These are phyloP conservation scores for Cotesia vestalis DNA, from an alignment of 1,140 invertebrate genomes.

Conservation along the genomic window DNA sequence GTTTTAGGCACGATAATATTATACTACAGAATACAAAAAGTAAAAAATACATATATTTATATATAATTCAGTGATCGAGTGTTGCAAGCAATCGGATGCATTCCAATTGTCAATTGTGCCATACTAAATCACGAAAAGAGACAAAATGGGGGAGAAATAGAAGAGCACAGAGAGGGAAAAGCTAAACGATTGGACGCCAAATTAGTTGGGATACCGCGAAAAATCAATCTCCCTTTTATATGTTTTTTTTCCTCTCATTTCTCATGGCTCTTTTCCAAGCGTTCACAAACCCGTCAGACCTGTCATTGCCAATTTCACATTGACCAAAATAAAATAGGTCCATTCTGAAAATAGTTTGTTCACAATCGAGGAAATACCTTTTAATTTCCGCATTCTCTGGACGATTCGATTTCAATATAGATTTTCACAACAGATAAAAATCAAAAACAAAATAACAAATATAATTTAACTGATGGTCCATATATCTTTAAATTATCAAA, in stretches of 20 bases:
- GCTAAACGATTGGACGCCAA: conserved; percentile 43
- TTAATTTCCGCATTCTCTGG: conserved; percentile 14
- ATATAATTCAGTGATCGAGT: neutral
- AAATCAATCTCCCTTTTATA: conserved; percentile 56
- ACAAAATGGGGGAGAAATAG: neutral
- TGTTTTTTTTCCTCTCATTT: conserved; percentile 21
- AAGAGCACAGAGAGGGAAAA: neutral
- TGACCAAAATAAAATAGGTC: conserved; percentile 19
- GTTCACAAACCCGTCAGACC: conserved; percentile 16
- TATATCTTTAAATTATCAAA: too few species aligned
- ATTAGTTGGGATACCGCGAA: conserved; percentile 57
- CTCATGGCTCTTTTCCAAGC: conserved; percentile 16
- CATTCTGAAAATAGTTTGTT: conserved; percentile 35
- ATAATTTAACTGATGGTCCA: too few species aligned
- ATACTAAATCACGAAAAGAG: conserved; percentile 26
- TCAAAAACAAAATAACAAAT: neutral
- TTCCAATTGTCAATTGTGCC: conserved; percentile 52
- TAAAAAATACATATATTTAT: conserved; percentile 2
- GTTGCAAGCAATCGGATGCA: conserved; percentile 35
- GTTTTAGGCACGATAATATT: neutral
- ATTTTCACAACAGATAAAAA: conserved; percentile 12
- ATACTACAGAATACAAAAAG: neutral
- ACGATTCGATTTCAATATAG: conserved; percentile 8
- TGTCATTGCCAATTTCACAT: conserved; percentile 41
- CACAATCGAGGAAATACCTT: conserved; percentile 17